A percentile compares a stretch with the other conserved stretches of the same genome.
Evolutionary conservation across 2,797 vertebrate genomes (phyloP).

Genomic region (Australoheros facetus): DNA sequence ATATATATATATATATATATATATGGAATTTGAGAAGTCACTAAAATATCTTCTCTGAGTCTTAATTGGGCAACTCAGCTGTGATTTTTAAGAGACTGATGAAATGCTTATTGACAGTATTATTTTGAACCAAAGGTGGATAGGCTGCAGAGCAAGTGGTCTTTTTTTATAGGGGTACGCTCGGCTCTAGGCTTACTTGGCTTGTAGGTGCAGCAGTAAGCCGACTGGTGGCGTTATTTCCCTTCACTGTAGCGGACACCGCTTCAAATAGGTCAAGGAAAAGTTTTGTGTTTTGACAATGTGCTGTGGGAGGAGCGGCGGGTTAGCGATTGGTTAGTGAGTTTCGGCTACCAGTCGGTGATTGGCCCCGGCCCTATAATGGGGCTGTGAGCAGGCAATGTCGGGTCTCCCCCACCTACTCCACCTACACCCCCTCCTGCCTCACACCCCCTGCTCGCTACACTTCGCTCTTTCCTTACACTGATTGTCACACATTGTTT

Average conservation of each 20-base stretch:
- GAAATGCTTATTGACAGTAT: neutral
- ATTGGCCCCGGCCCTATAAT: conserved; percentile 75
- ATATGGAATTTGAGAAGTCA: neutral
- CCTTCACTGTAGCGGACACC: conserved; percentile 58
- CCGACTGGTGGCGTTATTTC: conserved; percentile 75
- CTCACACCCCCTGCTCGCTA: conserved; percentile 13
- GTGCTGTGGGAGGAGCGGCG: conserved; percentile 67
- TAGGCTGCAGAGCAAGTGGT: neutral
- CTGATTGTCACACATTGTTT: conserved; percentile 81
- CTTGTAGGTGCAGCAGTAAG: conserved; percentile 21
- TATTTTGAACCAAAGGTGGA: neutral
- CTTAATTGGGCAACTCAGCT: neutral
- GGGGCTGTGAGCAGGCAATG: conserved; percentile 61
- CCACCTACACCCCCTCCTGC: neutral
- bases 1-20: too few species aligned
- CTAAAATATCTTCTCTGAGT: neutral
- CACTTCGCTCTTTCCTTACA: conserved; percentile 56
- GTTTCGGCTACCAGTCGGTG: conserved; percentile 61
- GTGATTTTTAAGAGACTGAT: neutral
- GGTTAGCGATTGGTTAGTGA: conserved; percentile 73
- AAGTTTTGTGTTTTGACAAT: conserved; percentile 84
- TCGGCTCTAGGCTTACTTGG: neutral
- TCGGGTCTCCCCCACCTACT: conserved; percentile 50
- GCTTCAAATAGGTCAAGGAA: conserved; percentile 73
- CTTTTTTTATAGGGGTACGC: neutral